phyloP scores from a whole-genome alignment of 2,113 vertebrate species.

The Pangasianodon hypophthalmus region DNA sequence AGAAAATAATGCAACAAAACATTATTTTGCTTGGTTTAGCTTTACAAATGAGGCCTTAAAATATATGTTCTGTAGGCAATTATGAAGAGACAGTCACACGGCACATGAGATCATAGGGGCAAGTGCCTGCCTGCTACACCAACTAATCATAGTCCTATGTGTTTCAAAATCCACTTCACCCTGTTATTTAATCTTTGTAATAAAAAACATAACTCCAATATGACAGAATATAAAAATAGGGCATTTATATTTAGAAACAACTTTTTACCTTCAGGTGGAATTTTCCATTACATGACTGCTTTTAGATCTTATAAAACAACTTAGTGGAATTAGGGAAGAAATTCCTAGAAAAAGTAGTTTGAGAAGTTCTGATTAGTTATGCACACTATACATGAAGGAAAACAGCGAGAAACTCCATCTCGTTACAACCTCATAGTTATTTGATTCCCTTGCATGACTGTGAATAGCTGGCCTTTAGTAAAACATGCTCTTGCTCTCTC shows the following conservation, averaged over 20 bases:
- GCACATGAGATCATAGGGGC: background rate
- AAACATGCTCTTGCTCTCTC: background rate
- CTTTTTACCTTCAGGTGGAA: background rate
- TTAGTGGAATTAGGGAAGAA: background rate
- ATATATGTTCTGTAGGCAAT: background rate
- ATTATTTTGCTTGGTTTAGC: background rate
- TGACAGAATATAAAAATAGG: background rate
- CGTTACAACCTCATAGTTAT: background rate
- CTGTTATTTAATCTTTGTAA: background rate
- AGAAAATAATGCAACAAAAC: background rate
- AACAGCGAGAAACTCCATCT: background rate
- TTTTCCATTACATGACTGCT: background rate
- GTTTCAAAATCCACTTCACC: background rate
- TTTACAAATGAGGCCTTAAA: background rate
- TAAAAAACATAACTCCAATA: background rate
- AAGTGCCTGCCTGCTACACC: background rate
- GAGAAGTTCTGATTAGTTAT: background rate
- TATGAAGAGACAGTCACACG: background rate
- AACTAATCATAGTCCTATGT: background rate
- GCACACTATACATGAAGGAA: background rate
- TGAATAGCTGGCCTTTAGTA: background rate
- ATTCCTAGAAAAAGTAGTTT: background rate
- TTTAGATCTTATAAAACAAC: background rate
- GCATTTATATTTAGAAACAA: background rate
- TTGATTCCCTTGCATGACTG: background rate